Conservation (phyloP, 2,113 vertebrate genomes). For the Crotalus helleri region DNA sequence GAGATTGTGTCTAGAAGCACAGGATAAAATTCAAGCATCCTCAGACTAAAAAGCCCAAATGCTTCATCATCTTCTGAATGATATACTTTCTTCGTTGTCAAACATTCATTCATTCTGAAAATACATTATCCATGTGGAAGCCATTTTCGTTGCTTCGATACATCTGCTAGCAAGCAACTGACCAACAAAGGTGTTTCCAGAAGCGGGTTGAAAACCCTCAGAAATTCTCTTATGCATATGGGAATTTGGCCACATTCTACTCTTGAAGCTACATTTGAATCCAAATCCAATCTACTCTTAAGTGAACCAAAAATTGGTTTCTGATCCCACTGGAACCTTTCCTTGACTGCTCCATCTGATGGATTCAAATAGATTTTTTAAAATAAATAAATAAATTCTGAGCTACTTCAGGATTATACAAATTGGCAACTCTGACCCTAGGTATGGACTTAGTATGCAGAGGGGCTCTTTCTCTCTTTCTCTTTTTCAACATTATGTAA, state of each 20-base stretch:
- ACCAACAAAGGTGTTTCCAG: background rate
- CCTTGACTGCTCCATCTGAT: background rate
- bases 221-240: background rate
- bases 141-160: background rate
- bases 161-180: background rate
- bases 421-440: background rate
- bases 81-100: background rate
- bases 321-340: background rate
- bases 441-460: background rate
- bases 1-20: background rate
- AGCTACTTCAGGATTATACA: background rate
- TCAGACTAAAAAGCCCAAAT: background rate
- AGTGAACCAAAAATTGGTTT: background rate
- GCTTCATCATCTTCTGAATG: background rate
- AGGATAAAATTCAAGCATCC: background rate
- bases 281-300: background rate
- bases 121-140: background rate
- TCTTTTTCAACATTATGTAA: rapidly evolving
- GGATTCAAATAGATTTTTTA: background rate
- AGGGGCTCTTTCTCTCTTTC: background rate
- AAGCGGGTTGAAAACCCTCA: background rate
- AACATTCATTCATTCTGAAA: background rate
- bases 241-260: background rate
- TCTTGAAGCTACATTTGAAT: background rate
- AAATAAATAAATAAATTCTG: background rate